Base-by-base conservation (phyloP, 2,113 vertebrate genomes). In the Paratilapia polleni region DNA sequence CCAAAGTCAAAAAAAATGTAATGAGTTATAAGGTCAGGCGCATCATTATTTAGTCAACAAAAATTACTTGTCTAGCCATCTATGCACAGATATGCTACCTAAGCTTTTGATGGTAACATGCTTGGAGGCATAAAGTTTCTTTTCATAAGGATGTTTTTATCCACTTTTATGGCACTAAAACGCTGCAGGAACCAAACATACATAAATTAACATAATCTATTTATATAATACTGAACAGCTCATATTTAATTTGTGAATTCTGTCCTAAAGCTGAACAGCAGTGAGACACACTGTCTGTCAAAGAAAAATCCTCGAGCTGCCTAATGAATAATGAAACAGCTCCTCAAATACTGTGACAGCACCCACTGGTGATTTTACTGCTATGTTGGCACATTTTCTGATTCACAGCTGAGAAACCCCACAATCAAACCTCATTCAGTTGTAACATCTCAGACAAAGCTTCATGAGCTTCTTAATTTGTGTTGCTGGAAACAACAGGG, bases 321-420 rank as follows among this genome's bases (percentile, higher is more conserved):
- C n/a, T 4, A 3, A 26, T 84, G 43, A 81, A 89, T 85, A 90
- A 81, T 82, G 47, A 56, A 85, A 60, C 47, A 31, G 66, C 77
- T 49, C 17, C 49, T 82, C 11, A 24, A 61, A 49, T 6, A 19
- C 63, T 54, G 31, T 38, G 78, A 75, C 59, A 74, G 73, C 60
- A 66, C 43, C 58, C 81, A 58, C 28, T 14, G 34, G 22, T 34
- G 64, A 31, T 61, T 36, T 73, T 43, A 77, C 19, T 20, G 19
- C 43, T 4, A 24, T 66, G 49, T 56, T 43, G 14, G 34, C 28
- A 56, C 52, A 56, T 80, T 24, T 52, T 60, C 28, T 20, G 47
- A 80, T 61, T 57, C 3, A 78, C 59, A 61, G 15, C 38, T 36
- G 10, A 54, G 17, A 47, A 3, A 17, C 20, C 8, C 13, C 24